A percentile compares a stretch with the other conserved stretches of the same genome.
Conservation (phyloP, 2,888 invertebrate species). For the Dasypolia templi region DNA sequence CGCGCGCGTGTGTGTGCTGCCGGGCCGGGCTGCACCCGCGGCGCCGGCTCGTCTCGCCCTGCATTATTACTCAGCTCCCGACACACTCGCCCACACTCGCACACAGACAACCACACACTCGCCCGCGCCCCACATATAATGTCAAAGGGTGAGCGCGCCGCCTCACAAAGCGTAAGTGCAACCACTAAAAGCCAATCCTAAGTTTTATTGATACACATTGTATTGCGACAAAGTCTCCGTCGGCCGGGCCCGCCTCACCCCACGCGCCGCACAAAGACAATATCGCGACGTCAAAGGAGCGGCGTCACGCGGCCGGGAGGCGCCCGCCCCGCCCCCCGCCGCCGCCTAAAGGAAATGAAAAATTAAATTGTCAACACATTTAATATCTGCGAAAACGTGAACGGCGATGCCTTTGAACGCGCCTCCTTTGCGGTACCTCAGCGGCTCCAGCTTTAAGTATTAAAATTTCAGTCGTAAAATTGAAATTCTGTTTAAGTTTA, state of each 20-base stretch:
- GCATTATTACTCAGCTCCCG: slow-evolving; percentile 80
- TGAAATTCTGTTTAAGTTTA: slow-evolving; percentile 89
- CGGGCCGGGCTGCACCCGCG: slow-evolving; percentile 68
- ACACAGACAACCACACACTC: slow-evolving; percentile 63
- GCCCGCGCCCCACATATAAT: slow-evolving; percentile 85
- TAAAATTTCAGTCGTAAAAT: slow-evolving; percentile 89
- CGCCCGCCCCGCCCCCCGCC: slow-evolving; percentile 77
- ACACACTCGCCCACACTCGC: slow-evolving; percentile 60
- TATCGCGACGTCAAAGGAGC: slow-evolving; percentile 91
- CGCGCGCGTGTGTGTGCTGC: slow-evolving; percentile 61
- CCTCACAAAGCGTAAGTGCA: slow-evolving; percentile 91
- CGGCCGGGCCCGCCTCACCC: slow-evolving; percentile 87
- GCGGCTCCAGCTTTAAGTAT: slow-evolving; percentile 88
- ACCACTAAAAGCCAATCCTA: slow-evolving; percentile 91
- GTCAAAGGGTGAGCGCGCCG: slow-evolving; percentile 90
- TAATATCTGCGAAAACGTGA: slow-evolving; percentile 91
- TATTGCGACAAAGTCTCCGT: slow-evolving; percentile 91
- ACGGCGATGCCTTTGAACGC: slow-evolving; percentile 89
- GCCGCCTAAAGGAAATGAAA: slow-evolving; percentile 90
- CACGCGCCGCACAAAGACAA: slow-evolving; percentile 90
- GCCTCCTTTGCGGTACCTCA: slow-evolving; percentile 85
- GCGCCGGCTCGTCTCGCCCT: slow-evolving; percentile 83
- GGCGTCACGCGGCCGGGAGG: slow-evolving; percentile 80
- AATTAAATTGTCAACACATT: slow-evolving; percentile 91
- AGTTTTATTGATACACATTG: slow-evolving; percentile 91